These are phyloP conservation scores for Lapara coniferarum DNA, from an alignment of 2,888 invertebrate species.

Conservation along the genomic window DNA sequence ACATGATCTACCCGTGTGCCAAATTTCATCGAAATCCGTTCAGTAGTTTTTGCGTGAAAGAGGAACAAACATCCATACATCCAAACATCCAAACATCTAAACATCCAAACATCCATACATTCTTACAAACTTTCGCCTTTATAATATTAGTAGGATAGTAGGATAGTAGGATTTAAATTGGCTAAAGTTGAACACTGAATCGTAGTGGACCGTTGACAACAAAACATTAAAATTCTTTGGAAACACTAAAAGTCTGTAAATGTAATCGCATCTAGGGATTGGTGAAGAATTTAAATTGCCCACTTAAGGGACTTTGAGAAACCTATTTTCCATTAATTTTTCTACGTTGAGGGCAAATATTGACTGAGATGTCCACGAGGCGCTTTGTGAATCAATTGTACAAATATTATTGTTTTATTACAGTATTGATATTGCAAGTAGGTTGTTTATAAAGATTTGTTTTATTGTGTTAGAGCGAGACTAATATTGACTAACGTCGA, in stretches of 20 bases:
- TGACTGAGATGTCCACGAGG: not conserved
- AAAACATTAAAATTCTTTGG: not conserved
- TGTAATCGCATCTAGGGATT: conserved; percentile 9
- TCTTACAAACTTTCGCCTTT: too few species aligned
- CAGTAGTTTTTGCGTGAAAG: too few species aligned
- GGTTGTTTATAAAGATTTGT: not conserved
- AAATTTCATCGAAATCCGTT: too few species aligned
- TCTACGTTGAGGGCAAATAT: conserved; percentile 14
- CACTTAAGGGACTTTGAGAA: conserved; percentile 16
- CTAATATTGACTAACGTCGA: too few species aligned
- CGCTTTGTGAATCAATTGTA: not conserved
- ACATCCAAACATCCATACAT: too few species aligned
- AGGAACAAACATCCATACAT: too few species aligned
- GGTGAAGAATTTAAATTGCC: conserved; percentile 18
- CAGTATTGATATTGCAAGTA: not conserved
- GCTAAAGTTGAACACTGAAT: not conserved
- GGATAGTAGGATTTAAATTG: not conserved
- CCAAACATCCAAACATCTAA: too few species aligned
- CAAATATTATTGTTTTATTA: conserved; percentile 9
- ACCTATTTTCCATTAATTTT: conserved; percentile 25
- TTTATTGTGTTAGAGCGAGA: not conserved
- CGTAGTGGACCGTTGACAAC: not conserved
- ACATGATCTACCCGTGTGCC: too few species aligned
- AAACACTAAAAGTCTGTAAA: not conserved
- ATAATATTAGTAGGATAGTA: too few species aligned